phyloP scores from a whole-genome alignment of 2,797 vertebrate genomes.

The Lagodon rhomboides region DNA sequence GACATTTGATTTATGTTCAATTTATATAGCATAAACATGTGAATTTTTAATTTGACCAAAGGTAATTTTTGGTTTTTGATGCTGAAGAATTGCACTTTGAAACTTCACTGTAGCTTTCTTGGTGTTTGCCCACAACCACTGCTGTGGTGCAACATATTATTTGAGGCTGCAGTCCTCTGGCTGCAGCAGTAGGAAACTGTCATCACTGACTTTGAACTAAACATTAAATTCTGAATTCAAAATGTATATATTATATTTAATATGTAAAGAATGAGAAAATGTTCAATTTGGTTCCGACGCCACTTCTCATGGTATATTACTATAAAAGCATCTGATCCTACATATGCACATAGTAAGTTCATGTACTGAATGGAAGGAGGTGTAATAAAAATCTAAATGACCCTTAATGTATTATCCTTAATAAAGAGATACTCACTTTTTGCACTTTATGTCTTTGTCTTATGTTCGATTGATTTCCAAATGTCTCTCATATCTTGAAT shows the following conservation, averaged over 20 bases:
- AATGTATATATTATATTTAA: background rate
- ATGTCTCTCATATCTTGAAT: background rate
- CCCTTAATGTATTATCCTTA: conserved; percentile 48
- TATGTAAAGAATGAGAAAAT: background rate
- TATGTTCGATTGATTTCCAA: conserved; percentile 1
- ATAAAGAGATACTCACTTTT: conserved; percentile 61
- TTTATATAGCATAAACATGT: conserved; percentile 4
- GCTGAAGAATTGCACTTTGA: conserved; percentile 43
- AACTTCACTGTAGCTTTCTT: conserved; percentile 24
- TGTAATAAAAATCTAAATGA: conserved; percentile 7
- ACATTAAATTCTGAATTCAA: background rate
- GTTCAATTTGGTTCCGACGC: background rate
- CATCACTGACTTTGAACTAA: background rate
- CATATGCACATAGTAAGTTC: conserved; percentile 7
- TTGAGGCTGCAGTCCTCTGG: background rate
- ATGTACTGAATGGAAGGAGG: conserved; percentile 2
- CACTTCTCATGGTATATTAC: background rate
- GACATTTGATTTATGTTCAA: conserved; percentile 11
- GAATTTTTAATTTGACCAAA: conserved; percentile 9
- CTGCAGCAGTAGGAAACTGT: background rate
- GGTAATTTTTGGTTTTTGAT: background rate
- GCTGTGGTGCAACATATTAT: conserved; percentile 12
- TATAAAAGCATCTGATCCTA: background rate
- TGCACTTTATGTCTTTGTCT: conserved; percentile 59
- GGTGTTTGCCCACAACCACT: background rate